Base-by-base conservation (phyloP, 30 jellyfish, hydroid and myxozoan species). In the Turritopsis dohrnii region DNA sequence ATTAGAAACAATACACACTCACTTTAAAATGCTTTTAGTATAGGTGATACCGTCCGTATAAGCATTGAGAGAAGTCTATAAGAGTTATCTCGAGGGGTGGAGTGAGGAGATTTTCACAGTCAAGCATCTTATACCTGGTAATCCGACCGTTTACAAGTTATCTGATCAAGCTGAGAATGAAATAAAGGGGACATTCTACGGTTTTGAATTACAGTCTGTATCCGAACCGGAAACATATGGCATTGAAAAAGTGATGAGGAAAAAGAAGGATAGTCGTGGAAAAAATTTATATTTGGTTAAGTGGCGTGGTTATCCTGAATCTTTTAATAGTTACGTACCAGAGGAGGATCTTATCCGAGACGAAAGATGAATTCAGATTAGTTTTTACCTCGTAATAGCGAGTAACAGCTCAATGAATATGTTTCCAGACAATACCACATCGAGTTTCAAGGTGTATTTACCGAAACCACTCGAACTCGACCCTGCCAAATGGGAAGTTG, bases 61-160 rank as follows among this genome's bases (percentile, higher is more conserved):
- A 71, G 28, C 3, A 71, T 31, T 7, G 75, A 82, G 54, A 53
- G 71, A n/a, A 21, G 71, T 26, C 13, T 75, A 53, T 20, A 85
- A 79, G 72, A 90, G 94, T 21, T 86, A 80, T 66, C 72, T 72
- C 27, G 86, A 66, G 27, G 54, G 89, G 21, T 80, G 94, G 90
- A 86, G 84, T 66, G 94, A 86, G 66, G 91, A 84, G 52, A 24
- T 84, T 54, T 84, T 84, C 74, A 66, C 72, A n/a, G 82, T 84
- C 8, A 27, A 60, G 27, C 60, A 75, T 7, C 8, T 18, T 28
- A 24, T 1, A 29, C 52, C n/a, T n/a, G n/a, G n/a, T n/a, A n/a
- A n/a, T n/a, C n/a, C n/a, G n/a, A n/a, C n/a, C n/a, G n/a, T n/a
- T n/a, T n/a, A n/a, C n/a, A n/a, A n/a, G n/a, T n/a, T n/a, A n/a